These are phyloP conservation scores for Acronicta alni DNA, from an alignment of 2,888 invertebrate species.

Conservation along the genomic window DNA sequence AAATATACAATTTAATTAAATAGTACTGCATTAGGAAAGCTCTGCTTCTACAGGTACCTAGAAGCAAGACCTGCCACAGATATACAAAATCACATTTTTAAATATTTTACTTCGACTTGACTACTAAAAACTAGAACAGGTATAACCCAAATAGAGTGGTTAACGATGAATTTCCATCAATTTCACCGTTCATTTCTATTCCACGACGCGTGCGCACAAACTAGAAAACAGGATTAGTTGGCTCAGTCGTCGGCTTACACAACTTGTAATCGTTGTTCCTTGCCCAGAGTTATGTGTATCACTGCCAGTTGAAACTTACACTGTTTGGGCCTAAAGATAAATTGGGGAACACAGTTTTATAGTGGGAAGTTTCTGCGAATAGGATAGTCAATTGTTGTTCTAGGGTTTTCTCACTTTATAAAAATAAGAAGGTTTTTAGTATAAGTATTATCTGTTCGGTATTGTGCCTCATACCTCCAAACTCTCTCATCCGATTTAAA, in stretches of 20 bases:
- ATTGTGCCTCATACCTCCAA: too few species aligned
- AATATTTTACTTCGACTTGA: too few species aligned
- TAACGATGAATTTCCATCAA: slow-evolving; percentile 13
- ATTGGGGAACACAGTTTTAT: slow-evolving; percentile 18
- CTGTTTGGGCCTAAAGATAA: slow-evolving; percentile 16
- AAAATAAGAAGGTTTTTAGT: too few species aligned
- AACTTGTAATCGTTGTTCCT: slow-evolving; percentile 48
- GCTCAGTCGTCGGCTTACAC: slow-evolving; percentile 39
- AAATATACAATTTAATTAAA: too few species aligned
- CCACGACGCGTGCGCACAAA: slow-evolving; percentile 39
- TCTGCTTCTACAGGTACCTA: too few species aligned
- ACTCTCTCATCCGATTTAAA: too few species aligned
- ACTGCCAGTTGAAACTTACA: slow-evolving; percentile 19
- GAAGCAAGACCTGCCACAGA: too few species aligned
- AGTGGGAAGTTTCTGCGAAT: slow-evolving; percentile 1
- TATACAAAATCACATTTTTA: too few species aligned
- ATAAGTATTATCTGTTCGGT: too few species aligned
- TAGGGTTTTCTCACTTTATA: neutral
- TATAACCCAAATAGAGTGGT: too few species aligned
- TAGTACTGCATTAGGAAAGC: too few species aligned
- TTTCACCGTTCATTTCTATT: slow-evolving; percentile 18
- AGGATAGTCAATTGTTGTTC: neutral
- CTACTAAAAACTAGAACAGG: neutral
- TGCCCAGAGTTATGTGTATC: slow-evolving; percentile 34
- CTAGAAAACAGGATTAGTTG: slow-evolving; percentile 48